Conservation (phyloP, 2,113 vertebrate species). For the Tricholaema leucomelas region DNA sequence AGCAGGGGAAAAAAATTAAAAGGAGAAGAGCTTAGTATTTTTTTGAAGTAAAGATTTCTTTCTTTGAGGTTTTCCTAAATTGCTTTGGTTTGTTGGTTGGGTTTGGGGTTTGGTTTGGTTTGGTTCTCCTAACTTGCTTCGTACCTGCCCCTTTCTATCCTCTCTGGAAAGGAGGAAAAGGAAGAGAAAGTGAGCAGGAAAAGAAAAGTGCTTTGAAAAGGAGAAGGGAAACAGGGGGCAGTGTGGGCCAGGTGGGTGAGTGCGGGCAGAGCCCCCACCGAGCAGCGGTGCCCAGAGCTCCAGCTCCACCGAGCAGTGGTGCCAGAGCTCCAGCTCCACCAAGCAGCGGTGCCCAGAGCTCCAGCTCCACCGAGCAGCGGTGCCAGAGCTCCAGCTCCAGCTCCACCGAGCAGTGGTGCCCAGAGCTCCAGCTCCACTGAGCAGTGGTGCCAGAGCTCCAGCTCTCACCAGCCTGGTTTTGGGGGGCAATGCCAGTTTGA, state of each 20-base stretch:
- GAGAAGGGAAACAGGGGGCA: neutral
- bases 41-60: neutral
- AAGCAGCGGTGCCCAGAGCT: neutral
- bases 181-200: neutral
- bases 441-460: neutral
- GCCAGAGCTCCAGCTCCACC: too few relatives aligned
- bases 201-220: neutral
- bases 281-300: neutral
- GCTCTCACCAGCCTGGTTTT: neutral
- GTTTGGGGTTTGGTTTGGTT: too few relatives aligned
- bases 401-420: accelerated
- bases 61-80: too few relatives aligned
- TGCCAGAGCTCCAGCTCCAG: too few relatives aligned
- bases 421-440: neutral
- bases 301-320: too few relatives aligned
- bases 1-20: too few relatives aligned
- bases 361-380: too few relatives aligned
- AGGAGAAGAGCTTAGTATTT: neutral
- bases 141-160: neutral
- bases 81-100: too few relatives aligned
- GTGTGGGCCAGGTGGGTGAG: accelerated
- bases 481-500: neutral
- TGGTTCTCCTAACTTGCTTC: neutral
- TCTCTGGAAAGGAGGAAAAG: neutral
- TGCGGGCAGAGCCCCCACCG: neutral